Evolutionary conservation across 2,113 vertebrate species (phyloP), one percentile per base, ranked within the genome.

Genomic region (Mustelus asterias): DNA sequence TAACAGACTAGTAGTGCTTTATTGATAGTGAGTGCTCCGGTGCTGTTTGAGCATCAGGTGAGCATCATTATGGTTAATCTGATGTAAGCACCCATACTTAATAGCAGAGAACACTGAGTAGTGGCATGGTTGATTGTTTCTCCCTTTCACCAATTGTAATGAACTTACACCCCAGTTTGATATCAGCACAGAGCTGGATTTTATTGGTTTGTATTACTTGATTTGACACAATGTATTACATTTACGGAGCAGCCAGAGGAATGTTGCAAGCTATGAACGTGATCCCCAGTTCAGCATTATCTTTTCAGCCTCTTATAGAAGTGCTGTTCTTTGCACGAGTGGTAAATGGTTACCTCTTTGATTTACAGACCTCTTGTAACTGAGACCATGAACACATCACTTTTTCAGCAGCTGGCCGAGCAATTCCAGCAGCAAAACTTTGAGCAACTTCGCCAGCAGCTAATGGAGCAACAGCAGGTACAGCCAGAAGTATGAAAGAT

Each of bases 391-490:
- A 99, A 99, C 98, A 99, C 98, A 97, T 99, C 99, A 83, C 98
- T 99, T 96, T 99, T 99, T 97, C 99, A 99, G 97, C 99, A 99
- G 96, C 97, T 99, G 96, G 99, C 99, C 60, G 99, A 99, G 96
- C 99, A 99, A 95, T 97, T 99, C 33, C 99, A 99, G 93, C 99
- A 99, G 96, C 99, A 99, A 97, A 99, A 99, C 96, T 97, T 99
- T 95, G 99, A 99, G 96, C 99, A 99, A 97, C 98, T 99, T 96
- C 98, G 99, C 96, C 99, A 99, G 85, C 99, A 99, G 96, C 98
- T 99, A 95, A 96, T 99, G 94, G 99, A 99, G 96, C 98, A 98
- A 92, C 98, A 97, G 85, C 90, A 96, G 69, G 96, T 96, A 96
- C 69, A 72, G 44, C 26, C 11, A 70, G 18, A 69, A 44, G 41